Percentiles rank a stretch among this genome's conserved stretches.
These are phyloP conservation scores for Colius striatus DNA, from an alignment of 2,113 vertebrate genomes.

Conservation along the genomic window DNA sequence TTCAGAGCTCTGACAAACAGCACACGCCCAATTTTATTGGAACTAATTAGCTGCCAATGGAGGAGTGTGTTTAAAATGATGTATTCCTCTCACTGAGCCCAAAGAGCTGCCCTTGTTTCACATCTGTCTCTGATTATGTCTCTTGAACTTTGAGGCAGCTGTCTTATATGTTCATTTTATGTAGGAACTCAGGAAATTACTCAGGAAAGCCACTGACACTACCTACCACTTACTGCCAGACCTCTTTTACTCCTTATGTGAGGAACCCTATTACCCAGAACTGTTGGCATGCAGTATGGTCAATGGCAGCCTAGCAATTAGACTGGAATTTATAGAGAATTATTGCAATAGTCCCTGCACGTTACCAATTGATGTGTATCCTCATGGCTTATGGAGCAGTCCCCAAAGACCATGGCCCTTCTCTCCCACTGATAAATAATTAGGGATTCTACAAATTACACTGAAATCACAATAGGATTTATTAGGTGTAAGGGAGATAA, in stretches of 20 bases:
- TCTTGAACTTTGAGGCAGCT: slow-evolving; percentile 54
- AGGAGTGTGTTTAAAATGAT: slow-evolving; percentile 45
- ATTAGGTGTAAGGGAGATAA: slow-evolving; percentile 43
- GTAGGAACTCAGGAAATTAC: slow-evolving; percentile 61
- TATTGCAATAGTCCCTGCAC: not conserved
- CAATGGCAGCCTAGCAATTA: slow-evolving; percentile 37
- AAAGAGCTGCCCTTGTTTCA: slow-evolving; percentile 25
- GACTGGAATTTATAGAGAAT: slow-evolving; percentile 20
- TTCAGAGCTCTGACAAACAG: slow-evolving; percentile 14
- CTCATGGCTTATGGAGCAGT: not conserved
- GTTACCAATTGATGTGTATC: not conserved
- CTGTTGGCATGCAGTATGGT: not conserved
- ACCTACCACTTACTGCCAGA: slow-evolving; percentile 66
- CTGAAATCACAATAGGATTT: not conserved
- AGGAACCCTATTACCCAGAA: not conserved
- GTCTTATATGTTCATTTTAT: slow-evolving; percentile 57
- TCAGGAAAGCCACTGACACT: slow-evolving; percentile 66
- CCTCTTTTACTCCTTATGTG: slow-evolving; percentile 25
- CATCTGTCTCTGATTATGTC: slow-evolving; percentile 67
- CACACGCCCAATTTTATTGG: slow-evolving; percentile 5
- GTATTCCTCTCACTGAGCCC: not conserved
- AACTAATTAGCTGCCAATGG: slow-evolving; percentile 47
- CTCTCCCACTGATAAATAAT: not conserved
- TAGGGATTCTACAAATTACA: slow-evolving; percentile 25
- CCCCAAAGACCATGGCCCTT: not conserved